Conservation (phyloP, 2,888 invertebrate species). For the Myopa tessellatipennis region DNA sequence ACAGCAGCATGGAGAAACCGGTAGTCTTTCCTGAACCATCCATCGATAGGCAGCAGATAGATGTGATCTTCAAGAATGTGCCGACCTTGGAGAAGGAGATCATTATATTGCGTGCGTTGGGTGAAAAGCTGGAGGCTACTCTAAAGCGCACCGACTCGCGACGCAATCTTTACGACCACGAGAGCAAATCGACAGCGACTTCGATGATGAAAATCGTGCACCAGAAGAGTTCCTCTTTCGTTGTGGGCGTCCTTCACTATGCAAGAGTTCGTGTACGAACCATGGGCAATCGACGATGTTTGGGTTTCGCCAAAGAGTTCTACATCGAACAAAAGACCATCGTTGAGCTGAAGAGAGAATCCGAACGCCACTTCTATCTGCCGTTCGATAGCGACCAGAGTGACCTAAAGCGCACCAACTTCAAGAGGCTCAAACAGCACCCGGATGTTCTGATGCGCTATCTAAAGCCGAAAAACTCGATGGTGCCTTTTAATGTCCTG, state of each 20-base stretch:
- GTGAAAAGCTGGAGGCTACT: conserved; percentile 58
- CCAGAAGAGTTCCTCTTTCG: not conserved
- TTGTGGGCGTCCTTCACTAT: not conserved
- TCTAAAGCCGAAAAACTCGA: conserved; percentile 51
- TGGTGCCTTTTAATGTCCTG: conserved; percentile 56
- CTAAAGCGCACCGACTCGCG: conserved; percentile 46
- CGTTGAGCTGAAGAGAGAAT: conserved; percentile 57
- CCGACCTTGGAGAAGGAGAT: conserved; percentile 60
- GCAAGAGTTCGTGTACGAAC: not conserved
- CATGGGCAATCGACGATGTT: conserved; percentile 3
- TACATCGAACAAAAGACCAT: conserved; percentile 58
- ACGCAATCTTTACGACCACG: not conserved
- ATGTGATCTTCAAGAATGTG: conserved; percentile 58
- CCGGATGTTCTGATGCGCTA: conserved; percentile 57
- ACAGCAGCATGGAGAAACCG: conserved; percentile 22
- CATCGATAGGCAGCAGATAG: conserved; percentile 48
- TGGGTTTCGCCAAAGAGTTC: conserved; percentile 55
- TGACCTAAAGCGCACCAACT: conserved; percentile 57
- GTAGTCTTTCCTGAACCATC: conserved; percentile 12
- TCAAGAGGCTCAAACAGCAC: conserved; percentile 56
- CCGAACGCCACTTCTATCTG: conserved; percentile 57
- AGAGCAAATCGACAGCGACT: conserved; percentile 15
- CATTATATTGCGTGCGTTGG: conserved; percentile 54
- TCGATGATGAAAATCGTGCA: not conserved
- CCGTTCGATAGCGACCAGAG: conserved; percentile 46